phyloP scores from a whole-genome alignment of 2,888 invertebrate species.

The Ophion ellenae region DNA sequence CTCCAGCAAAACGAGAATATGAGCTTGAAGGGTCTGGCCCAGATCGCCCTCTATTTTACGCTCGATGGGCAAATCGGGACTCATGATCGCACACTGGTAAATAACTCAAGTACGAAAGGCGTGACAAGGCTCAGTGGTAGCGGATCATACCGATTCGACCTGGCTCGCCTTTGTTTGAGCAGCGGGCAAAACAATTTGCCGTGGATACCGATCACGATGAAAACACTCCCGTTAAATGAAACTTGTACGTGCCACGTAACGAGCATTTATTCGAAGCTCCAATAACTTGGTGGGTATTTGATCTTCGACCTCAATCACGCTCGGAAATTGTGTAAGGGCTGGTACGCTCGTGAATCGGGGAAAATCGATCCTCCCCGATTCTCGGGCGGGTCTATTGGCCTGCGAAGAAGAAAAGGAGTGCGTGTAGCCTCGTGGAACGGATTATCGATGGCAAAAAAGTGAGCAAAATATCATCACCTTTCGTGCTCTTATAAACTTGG shows the following conservation, averaged over 20 bases:
- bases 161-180: neutral
- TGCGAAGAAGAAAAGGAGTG: neutral
- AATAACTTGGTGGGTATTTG: constrained; percentile 25
- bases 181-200: neutral
- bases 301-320: constrained; percentile 22
- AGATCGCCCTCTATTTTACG: too few species aligned
- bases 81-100: too few species aligned
- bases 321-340: constrained; percentile 19
- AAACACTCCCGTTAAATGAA: constrained; percentile 16
- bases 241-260: neutral
- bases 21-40: too few species aligned
- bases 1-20: too few species aligned
- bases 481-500: neutral
- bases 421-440: neutral
- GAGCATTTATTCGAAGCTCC: neutral
- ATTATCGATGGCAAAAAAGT: neutral
- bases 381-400: neutral
- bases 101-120: neutral
- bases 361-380: constrained; percentile 32
- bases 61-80: too few species aligned
- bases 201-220: neutral
- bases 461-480: neutral
- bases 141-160: neutral
- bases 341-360: neutral
- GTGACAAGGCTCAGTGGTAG: neutral